Evolutionary conservation across 2,888 invertebrate species (phyloP), one percentile per base, ranked within the genome.

Genomic region (Agrochola macilenta): DNA sequence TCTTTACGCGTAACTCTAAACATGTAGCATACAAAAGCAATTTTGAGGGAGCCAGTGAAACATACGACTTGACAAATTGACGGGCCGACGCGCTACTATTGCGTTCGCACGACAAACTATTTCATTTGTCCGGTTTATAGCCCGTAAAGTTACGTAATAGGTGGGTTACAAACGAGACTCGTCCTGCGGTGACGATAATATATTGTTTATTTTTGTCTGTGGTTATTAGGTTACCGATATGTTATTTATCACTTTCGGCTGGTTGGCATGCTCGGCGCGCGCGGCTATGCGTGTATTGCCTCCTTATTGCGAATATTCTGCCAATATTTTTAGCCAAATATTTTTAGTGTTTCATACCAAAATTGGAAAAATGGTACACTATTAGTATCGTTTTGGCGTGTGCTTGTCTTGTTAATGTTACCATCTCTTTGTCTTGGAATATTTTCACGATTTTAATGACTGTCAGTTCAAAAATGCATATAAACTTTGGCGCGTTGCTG

Each of bases 111-210:
- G 87, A 90, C 91, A 90, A 92, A 93, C 93, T 93, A 93, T 93
- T 93, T 92, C 92, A 93, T 93, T 93, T 92, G 92, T 93, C 92
- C 92, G 90, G 91, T 91, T 92, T 93, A 93, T 91, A 91, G 92
- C 89, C 90, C 90, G 92, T 91, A 92, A 91, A 91, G 84, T 89
- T 87, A 86, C 87, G 88, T 90, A 90, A 91, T 91, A 89, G 86
- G 83, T 85, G 76, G 82, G 89, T 86, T 83, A 89, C 90, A 87
- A 90, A 89, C 87, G 89, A 87, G 80, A 63, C 83, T 84, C 76
- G 74, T 84, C 82, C 83, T 87, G 86, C 72, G 85, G 89, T 90
- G 90, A 89, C 88, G 83, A 88, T 91, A 90, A 91, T 88, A 89
- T 89, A 91, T 91, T 87, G 91, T 91, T 88, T 90, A 90, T 91